A percentile compares a stretch with the other conserved stretches of the same genome.
phyloP scores from a whole-genome alignment of 2,888 invertebrate species.

The Ormyrus labotus region DNA sequence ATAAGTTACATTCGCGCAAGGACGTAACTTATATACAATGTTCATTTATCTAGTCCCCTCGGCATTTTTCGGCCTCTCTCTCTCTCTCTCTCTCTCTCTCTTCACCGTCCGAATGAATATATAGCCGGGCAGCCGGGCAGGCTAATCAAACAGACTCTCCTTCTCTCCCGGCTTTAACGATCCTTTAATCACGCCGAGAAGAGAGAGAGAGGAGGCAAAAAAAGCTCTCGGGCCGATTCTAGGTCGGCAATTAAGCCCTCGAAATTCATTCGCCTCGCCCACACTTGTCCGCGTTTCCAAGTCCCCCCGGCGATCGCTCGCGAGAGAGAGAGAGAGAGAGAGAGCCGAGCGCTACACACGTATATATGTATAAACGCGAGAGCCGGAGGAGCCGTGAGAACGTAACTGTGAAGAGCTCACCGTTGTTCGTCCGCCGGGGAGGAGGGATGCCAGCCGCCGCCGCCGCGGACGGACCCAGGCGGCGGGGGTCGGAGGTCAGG shows the following conservation, averaged over 20 bases:
- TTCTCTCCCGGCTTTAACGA: constrained; percentile 24
- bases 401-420: constrained; percentile 71
- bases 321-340: no score
- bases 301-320: constrained; percentile 49
- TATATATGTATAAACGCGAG: constrained; percentile 34
- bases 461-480: constrained; percentile 60
- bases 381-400: constrained; percentile 71
- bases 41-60: constrained; percentile 12
- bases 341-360: constrained; percentile 58
- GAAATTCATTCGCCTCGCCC: constrained; percentile 53
- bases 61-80: no score
- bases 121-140: constrained; percentile 5
- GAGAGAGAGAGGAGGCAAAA: not conserved
- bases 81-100: no score
- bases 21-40: not conserved
- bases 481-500: constrained; percentile 68
- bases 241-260: constrained; percentile 24
- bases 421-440: constrained; percentile 61
- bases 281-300: constrained; percentile 48
- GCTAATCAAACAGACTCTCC: constrained; percentile 20
- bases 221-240: not conserved
- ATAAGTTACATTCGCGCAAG: no score
- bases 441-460: constrained; percentile 19
- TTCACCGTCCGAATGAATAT: constrained; percentile 30
- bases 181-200: constrained; percentile 35